Evolutionary conservation across 2,888 invertebrate genomes (phyloP).

Genomic region (Amaurobius ferox): DNA sequence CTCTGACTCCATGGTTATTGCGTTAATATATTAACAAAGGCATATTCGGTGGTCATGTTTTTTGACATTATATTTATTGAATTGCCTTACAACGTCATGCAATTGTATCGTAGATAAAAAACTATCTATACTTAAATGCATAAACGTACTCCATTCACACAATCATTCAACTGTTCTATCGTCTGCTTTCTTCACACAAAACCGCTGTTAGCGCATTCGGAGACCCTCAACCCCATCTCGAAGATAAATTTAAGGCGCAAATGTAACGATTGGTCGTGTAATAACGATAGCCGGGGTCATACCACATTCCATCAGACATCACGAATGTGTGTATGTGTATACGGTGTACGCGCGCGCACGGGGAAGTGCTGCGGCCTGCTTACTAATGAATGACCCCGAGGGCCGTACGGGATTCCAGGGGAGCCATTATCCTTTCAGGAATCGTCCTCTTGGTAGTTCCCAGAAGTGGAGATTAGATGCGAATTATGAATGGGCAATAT

Average conservation of each 20-base stretch:
- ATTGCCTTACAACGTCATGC: too few relatives aligned
- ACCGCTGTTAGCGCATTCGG: too few relatives aligned
- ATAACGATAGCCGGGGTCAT: conserved; percentile 64
- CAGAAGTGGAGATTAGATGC: conserved; percentile 22
- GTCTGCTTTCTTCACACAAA: too few relatives aligned
- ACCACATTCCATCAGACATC: conserved; percentile 41
- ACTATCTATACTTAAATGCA: too few relatives aligned
- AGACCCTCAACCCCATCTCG: too few relatives aligned
- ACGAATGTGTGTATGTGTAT: background rate
- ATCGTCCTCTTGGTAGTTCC: conserved; percentile 39
- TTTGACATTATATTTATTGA: too few relatives aligned
- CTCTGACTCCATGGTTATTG: too few relatives aligned
- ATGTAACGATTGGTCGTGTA: conserved; percentile 35
- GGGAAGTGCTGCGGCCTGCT: conserved; percentile 23
- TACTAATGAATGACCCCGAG: conserved; percentile 65
- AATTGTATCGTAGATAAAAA: too few relatives aligned
- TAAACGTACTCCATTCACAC: too few relatives aligned
- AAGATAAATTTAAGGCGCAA: conserved; percentile 5
- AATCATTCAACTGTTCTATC: too few relatives aligned
- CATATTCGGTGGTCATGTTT: too few relatives aligned
- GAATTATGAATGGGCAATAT: conserved; percentile 51
- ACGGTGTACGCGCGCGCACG: background rate
- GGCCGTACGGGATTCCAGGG: conserved; percentile 39
- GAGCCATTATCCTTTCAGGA: conserved; percentile 63
- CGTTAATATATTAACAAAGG: too few relatives aligned